phyloP scores from a whole-genome alignment of 2,797 vertebrate species.

The Iguana delicatissima region DNA sequence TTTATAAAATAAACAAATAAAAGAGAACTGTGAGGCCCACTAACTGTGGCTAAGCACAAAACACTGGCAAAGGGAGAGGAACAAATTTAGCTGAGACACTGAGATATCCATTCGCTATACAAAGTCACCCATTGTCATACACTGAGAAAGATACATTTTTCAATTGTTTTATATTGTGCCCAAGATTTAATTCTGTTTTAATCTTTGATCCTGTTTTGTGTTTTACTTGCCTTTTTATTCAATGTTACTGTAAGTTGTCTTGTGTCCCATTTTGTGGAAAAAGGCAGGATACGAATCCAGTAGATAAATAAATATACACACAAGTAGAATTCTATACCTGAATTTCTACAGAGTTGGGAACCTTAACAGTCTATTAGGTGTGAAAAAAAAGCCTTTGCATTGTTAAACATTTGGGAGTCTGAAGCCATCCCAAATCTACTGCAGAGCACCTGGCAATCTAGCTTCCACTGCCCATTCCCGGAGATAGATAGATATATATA shows the following conservation, averaged over 20 bases:
- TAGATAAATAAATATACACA: too few species aligned
- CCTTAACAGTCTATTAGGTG: background rate
- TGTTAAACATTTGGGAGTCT: background rate
- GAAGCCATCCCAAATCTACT: background rate
- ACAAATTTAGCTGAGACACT: background rate
- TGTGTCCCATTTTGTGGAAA: too few species aligned
- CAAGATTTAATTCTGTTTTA: too few species aligned
- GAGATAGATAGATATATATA: background rate
- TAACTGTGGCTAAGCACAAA: background rate
- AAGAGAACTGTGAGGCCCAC: background rate
- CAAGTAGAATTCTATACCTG: background rate
- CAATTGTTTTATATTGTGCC: too few species aligned
- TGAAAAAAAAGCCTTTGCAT: background rate
- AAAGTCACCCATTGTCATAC: background rate
- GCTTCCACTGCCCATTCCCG: background rate
- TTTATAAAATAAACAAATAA: too few species aligned
- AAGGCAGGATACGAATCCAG: too few species aligned
- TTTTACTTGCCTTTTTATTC: too few species aligned
- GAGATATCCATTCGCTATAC: background rate
- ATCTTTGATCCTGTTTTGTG: too few species aligned
- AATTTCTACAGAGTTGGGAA: background rate
- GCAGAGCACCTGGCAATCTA: background rate
- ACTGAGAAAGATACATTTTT: background rate
- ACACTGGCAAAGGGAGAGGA: background rate
- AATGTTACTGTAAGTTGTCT: too few species aligned